phyloP scores from a whole-genome alignment of 1,140 invertebrate genomes.

The Drosophila micromelanica region DNA sequence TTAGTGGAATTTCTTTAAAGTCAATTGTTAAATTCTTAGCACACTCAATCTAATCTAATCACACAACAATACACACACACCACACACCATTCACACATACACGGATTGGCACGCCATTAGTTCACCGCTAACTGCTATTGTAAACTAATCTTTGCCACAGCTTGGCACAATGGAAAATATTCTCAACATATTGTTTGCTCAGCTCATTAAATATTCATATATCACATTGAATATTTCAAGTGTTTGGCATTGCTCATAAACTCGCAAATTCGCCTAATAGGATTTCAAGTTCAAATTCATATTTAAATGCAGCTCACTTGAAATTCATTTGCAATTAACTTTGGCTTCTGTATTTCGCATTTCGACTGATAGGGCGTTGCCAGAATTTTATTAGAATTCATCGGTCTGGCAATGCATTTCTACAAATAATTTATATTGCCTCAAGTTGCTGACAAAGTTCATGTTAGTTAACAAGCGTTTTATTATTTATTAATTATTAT shows the following conservation, averaged over 20 bases:
- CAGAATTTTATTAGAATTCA: neutral
- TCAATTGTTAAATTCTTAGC: conserved; percentile 14
- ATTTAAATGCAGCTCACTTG: conserved; percentile 21
- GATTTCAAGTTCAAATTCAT: conserved; percentile 54
- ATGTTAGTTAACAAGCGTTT: neutral
- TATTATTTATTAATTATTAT: too few species aligned
- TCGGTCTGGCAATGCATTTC: too few species aligned
- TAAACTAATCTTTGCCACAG: conserved; percentile 7
- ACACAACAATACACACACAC: conserved; percentile 30
- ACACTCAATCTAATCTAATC: conserved; percentile 46
- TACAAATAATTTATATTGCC: neutral
- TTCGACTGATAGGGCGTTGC: conserved; percentile 3
- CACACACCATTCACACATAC: conserved; percentile 14
- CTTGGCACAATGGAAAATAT: conserved; percentile 6
- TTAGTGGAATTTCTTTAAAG: conserved; percentile 13
- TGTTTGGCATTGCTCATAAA: neutral
- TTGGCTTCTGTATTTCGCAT: neutral
- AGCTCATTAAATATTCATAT: conserved; percentile 42
- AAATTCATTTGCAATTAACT: conserved; percentile 8
- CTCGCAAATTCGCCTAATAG: conserved; percentile 33
- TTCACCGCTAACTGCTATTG: conserved; percentile 8
- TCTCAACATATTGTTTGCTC: conserved; percentile 24
- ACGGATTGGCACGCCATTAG: neutral
- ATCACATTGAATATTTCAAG: conserved; percentile 9
- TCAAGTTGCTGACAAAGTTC: neutral